Base-by-base conservation (phyloP, 2,113 vertebrate genomes). In the Alectura lathami region DNA sequence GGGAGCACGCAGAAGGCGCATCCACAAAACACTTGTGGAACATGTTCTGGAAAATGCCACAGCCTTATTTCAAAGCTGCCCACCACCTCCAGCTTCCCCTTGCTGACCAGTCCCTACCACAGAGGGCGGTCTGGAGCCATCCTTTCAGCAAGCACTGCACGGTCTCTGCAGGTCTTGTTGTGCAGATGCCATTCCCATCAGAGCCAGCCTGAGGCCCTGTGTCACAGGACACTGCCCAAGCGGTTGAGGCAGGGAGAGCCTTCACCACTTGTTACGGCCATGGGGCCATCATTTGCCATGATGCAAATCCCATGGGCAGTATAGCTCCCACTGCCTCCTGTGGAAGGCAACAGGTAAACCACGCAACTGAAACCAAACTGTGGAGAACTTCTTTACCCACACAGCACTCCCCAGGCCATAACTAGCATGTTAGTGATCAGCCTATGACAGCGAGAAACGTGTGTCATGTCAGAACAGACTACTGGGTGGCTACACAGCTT, bases 231-330 rank as follows among this genome's bases (percentile, higher is more conserved):
- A 70, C 42, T 18, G 18, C 67, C 54, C 90, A 76, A 73, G 60
- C 4, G 60, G 30, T 48, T 1, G 9, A 69, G 38, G 36, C 53
- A 77, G 36, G 2, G 51, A 34, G 23, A 69, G 14, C 34, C 26
- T 73, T 50, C 62, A 64, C 10, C n/a, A 23, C 12, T 17, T 73
- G 48, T 13, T 54, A n/a, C 17, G 32, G n/a, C 62, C 53, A 30
- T 32, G 42, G 0, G 8, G 27, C 66, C 78, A 3, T 7, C n/a
- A 40, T 3, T 48, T 24, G 53, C 34, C 53, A 43, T 4, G 32
- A 45, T 14, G 30, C 17, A 57, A 69, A 74, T 59, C 23, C 40
- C 45, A 36, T 29, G 18, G 56, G 23, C 0, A 0, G 9, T 22
- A 23, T 10, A 56, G 81, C n/a, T 89, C 11, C 59, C 43, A 42